Evolutionary conservation across 2,888 invertebrate genomes (phyloP).

Genomic region (Lissocephala sabroskyi): DNA sequence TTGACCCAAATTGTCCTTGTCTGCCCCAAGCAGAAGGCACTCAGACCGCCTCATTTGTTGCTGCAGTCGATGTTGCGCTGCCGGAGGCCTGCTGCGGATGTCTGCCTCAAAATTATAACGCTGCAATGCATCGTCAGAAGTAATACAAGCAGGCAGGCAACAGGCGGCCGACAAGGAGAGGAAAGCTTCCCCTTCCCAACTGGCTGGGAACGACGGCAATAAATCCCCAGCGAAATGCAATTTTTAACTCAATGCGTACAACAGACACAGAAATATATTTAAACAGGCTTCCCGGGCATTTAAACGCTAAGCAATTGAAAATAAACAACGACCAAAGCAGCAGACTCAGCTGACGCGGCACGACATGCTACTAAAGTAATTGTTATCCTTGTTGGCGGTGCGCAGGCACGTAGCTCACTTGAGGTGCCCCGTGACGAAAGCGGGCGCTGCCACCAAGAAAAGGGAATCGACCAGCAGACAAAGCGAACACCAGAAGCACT

Average conservation of each 20-base stretch:
- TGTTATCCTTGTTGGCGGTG: slow-evolving; percentile 64
- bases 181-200: no score
- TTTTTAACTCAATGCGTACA: not conserved
- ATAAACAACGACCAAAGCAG: slow-evolving; percentile 23
- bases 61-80: slow-evolving; percentile 22
- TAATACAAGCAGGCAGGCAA: slow-evolving; percentile 27
- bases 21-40: slow-evolving; percentile 5
- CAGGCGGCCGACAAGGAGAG: slow-evolving; percentile 29
- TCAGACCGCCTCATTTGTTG: not conserved
- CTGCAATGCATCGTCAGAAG: slow-evolving; percentile 57
- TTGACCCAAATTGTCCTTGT: slow-evolving; percentile 11
- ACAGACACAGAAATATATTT: slow-evolving; percentile 26
- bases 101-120: slow-evolving; percentile 56
- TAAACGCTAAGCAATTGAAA: slow-evolving; percentile 53
- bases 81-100: slow-evolving; percentile 43
- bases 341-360: slow-evolving; percentile 13
- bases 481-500: slow-evolving; percentile 13
- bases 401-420: slow-evolving; percentile 56
- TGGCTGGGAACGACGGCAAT: no score
- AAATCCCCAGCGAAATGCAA: slow-evolving; percentile 19
- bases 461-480: no score
- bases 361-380: slow-evolving; percentile 50
- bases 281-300: slow-evolving; percentile 34
- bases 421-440: slow-evolving; percentile 15
- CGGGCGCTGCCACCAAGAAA: not conserved